A percentile compares a stretch with the other conserved stretches of the same genome.
Conservation (phyloP, 2,113 vertebrate genomes). For the Rhinoptilus africanus region DNA sequence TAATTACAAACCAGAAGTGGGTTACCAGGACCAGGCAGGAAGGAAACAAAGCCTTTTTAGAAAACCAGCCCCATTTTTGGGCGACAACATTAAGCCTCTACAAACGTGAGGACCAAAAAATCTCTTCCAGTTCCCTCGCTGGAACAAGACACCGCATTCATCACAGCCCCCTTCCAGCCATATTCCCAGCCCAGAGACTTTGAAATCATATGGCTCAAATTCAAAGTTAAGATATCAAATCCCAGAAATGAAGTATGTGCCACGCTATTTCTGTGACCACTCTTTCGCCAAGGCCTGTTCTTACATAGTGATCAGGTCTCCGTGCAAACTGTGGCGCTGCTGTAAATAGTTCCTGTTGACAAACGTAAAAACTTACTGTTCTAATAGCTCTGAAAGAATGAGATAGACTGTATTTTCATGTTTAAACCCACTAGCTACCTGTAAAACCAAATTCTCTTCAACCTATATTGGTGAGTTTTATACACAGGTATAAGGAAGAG, state of each 20-base stretch:
- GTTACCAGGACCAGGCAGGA: neutral
- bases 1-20: neutral
- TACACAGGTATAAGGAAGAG: neutral
- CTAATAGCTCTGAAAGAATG: neutral
- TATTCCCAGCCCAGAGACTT: neutral
- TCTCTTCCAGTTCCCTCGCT: rapidly evolving
- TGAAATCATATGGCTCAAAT: neutral
- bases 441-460: neutral
- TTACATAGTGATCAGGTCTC: neutral
- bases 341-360: neutral
- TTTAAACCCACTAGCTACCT: neutral
- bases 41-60: neutral
- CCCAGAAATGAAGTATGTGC: neutral
- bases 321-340: neutral
- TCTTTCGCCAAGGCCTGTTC: neutral
- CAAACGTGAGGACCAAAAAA: neutral
- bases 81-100: neutral
- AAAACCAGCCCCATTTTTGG: neutral
- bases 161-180: neutral
- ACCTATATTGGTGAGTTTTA: neutral
- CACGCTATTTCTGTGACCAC: neutral
- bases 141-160: neutral
- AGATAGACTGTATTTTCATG: neutral
- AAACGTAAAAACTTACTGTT: neutral
- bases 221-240: neutral